Evolutionary conservation across 2,113 vertebrate species (phyloP).

Genomic region (Collichthys lucidus): DNA sequence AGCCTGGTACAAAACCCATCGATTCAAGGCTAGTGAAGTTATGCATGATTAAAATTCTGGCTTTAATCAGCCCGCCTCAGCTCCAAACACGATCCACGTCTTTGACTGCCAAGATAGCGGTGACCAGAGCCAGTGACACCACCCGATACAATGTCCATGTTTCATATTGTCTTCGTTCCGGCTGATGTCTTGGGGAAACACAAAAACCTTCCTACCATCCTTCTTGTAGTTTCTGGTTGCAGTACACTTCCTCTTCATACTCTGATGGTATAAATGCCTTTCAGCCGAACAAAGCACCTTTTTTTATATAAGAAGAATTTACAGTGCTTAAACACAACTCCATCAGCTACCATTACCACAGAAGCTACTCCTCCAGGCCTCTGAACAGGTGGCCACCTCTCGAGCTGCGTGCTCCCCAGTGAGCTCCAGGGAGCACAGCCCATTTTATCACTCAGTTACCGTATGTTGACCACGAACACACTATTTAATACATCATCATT

Average conservation of each 20-base stretch:
- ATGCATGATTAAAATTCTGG: too few species aligned
- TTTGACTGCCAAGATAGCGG: too few species aligned
- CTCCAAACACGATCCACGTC: too few species aligned
- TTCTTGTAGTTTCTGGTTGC: too few species aligned
- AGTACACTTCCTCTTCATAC: too few species aligned
- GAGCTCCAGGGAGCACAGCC: conserved; percentile 21
- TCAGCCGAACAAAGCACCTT: neutral
- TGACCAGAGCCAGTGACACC: too few species aligned
- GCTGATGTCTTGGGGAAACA: neutral
- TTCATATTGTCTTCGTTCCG: too few species aligned
- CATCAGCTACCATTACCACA: conserved; percentile 30
- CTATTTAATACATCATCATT: conserved; percentile 46
- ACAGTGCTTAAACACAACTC: conserved; percentile 8
- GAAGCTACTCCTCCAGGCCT: conserved; percentile 11
- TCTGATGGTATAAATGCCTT: neutral
- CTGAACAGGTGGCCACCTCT: conserved; percentile 54
- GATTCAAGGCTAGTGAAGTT: too few species aligned
- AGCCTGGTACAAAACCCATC: too few species aligned
- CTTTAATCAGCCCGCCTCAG: too few species aligned
- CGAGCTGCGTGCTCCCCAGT: conserved; percentile 16
- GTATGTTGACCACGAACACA: conserved; percentile 55
- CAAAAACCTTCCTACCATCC: too few species aligned
- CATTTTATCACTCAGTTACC: conserved; percentile 43
- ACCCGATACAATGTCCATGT: too few species aligned
- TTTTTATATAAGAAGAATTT: conserved; percentile 5